Conservation (phyloP, 2,113 vertebrate species). For the Poeciliopsis retropinna region DNA sequence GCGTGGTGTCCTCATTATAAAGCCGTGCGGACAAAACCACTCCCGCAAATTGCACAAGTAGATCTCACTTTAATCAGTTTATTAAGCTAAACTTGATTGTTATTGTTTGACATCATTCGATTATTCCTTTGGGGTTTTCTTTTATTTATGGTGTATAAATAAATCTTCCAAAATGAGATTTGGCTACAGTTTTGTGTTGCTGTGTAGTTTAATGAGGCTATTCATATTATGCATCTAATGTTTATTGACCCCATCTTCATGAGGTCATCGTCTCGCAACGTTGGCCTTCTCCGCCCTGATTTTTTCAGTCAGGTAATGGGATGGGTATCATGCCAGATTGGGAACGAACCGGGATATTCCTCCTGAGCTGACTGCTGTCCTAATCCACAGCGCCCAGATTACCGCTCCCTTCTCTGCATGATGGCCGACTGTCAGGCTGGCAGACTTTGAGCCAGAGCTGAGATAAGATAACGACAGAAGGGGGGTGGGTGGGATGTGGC, state of each 20-base stretch:
- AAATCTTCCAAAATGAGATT: neutral
- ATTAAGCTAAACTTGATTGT: slow-evolving; percentile 38
- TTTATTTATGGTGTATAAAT: no score
- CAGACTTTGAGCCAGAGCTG: slow-evolving; percentile 9
- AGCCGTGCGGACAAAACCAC: slow-evolving; percentile 32
- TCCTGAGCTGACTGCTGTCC: slow-evolving; percentile 53
- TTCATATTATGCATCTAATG: neutral
- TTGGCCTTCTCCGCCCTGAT: slow-evolving; percentile 11
- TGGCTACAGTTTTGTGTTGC: neutral
- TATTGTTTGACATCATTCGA: slow-evolving; percentile 30
- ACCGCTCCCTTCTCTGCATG: slow-evolving; percentile 36
- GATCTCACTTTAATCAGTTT: slow-evolving; percentile 57
- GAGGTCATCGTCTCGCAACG: neutral
- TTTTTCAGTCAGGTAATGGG: slow-evolving; percentile 19
- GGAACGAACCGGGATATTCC: slow-evolving; percentile 62
- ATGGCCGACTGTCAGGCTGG: slow-evolving; percentile 43
- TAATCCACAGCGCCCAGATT: slow-evolving; percentile 71
- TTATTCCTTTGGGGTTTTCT: slow-evolving; percentile 13
- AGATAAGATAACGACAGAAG: slow-evolving; percentile 33
- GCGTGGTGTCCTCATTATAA: slow-evolving; percentile 3
- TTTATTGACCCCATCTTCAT: slow-evolving; percentile 14
- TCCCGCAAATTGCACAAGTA: slow-evolving; percentile 47
- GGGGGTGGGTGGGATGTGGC: slow-evolving; percentile 8
- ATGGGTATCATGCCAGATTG: slow-evolving; percentile 65
- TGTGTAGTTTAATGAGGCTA: neutral